Conservation (phyloP, 1,140 invertebrate genomes). For the Himalopsyche phryganea region DNA sequence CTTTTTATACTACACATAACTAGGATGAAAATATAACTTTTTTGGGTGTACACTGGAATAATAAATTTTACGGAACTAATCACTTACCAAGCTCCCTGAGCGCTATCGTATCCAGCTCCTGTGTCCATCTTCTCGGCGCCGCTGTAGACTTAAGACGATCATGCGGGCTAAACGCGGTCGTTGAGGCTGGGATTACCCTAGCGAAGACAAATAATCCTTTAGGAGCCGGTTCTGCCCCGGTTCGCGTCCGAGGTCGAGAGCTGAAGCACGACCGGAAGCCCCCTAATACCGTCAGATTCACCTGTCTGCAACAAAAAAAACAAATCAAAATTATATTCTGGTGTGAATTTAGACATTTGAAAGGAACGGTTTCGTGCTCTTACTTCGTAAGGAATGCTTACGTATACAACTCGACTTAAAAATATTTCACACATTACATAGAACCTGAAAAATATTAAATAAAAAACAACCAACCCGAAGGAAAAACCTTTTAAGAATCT, state of each 20-base stretch:
- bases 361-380: too few relatives aligned
- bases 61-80: too few relatives aligned
- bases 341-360: background rate
- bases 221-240: conserved; percentile 44
- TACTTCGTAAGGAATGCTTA: too few relatives aligned
- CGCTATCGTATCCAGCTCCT: conserved; percentile 17
- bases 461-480: too few relatives aligned
- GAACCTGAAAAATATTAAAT: too few relatives aligned
- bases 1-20: too few relatives aligned
- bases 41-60: too few relatives aligned
- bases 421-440: too few relatives aligned
- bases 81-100: conserved; percentile 26
- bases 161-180: conserved; percentile 22
- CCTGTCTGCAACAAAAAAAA: conserved; percentile 39
- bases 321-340: background rate
- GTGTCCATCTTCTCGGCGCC: conserved; percentile 15
- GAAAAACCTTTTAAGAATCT: too few relatives aligned
- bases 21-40: too few relatives aligned
- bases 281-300: conserved; percentile 47
- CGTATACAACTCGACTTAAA: too few relatives aligned
- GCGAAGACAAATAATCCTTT: conserved; percentile 48
- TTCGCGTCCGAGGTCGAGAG: conserved; percentile 34
- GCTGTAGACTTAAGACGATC: conserved; percentile 13
- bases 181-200: conserved; percentile 35
- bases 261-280: conserved; percentile 42